Evolutionary conservation across 2,888 invertebrate species (phyloP), one percentile per base, ranked within the genome.

Genomic region (Thumatha senex): DNA sequence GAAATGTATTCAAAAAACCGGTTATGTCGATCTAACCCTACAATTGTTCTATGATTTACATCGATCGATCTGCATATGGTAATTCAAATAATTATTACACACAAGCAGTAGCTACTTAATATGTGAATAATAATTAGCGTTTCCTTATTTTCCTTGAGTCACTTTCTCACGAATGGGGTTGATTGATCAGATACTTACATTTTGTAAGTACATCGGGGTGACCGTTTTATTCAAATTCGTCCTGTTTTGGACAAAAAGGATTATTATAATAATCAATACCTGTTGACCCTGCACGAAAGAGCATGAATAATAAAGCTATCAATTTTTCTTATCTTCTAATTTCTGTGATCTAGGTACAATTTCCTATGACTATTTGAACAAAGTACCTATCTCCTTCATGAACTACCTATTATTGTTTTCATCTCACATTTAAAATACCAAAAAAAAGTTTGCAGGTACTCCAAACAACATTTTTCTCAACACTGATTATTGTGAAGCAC

Each of bases 11-110:
- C 54, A 49, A 72, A 79, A 84, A 88, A 87, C 84, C 81, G 84
- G 85, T 76, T 56, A 41, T 61, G 62, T 63, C 61, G 70, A 66
- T 69, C 59, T 54, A 61, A 65, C 71, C 75, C 82, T 82, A 78
- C 80, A 78, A 87, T 89, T 90, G 89, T 90, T 90, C 89, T 90
- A 86, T 89, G 89, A 91, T 89, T 89, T 89, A 89, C 88, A 81
- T 78, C 79, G 73, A 84, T 84, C 78, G 82, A 84, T 84, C 78
- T 83, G 82, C 83, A 83, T 89, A 91, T 88, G 88, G 73, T 78
- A 86, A 88, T 88, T 60, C 54, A 62, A 63, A 82, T 84, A 84
- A 84, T 85, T 83, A 84, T 80, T 76, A 74, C 74, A 72, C 74
- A 72, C 76, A 77, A 74, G 75, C 74, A 63, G 68, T 71, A 74